Base-by-base conservation (phyloP, 2,113 vertebrate genomes). In the Delphinapterus leucas region DNA sequence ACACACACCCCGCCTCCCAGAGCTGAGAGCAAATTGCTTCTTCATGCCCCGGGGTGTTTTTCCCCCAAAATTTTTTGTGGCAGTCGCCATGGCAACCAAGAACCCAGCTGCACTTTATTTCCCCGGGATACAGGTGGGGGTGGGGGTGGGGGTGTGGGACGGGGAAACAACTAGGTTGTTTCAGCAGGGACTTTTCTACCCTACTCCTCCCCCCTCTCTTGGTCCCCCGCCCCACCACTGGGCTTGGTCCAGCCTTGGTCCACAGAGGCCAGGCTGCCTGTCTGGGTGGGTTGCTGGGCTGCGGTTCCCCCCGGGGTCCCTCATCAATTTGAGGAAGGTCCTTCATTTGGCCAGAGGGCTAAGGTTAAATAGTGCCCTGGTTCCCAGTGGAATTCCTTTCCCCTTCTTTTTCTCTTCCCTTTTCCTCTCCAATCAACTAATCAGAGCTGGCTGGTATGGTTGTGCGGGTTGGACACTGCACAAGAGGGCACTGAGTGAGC, bases 61-160 rank as follows among this genome's bases (percentile, higher is more conserved):
- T 0, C 38, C 25, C 85, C 36, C 25, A 17, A 12, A 97, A 77
- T 33, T 93, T 68, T 92, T 92, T 65, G 85, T 96, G 88, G 82
- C 77, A 60, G 97, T 98, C 44, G 28, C 88, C 86, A 94, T 96
- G 89, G 96, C 82, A 98, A 97, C 91, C 23, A 53, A 71, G 82
- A 94, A 96, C 49, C 49, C 76, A 67, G 81, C 47, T 67, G 67
- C 55, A 90, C 71, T 95, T 85, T 58, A 90, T 97, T 97, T 97
- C 88, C 93, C 88, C 5, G 20, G 89, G 83, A 93, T 77, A 55
- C 6, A 15, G 90, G 47, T 38, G 36, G 68, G 65, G 83, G 47
- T 47, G 49, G 68, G 65, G 83, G 47, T 47, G 49, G 60, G 61
- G 20, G 63, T 9, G 36, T 55, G 15, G 21, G 63, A 41, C 14